A percentile compares a stretch with the other conserved stretches of the same genome.
phyloP scores from a whole-genome alignment of 1,140 invertebrate species.

The Pachypsylla venusta region DNA sequence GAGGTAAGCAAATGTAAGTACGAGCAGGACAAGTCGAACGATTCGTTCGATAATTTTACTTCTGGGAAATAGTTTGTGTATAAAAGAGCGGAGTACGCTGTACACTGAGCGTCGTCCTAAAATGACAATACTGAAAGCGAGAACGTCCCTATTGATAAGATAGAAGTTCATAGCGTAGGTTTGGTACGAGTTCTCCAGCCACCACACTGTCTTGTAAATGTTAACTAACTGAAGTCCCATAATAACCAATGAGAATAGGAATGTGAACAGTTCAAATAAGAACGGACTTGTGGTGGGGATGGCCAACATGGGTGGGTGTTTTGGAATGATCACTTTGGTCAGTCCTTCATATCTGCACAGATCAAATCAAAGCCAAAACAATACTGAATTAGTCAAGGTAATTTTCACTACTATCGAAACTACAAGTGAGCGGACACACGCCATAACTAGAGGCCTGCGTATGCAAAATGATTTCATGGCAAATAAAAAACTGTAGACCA shows the following conservation, averaged over 20 bases:
- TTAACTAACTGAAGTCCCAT: conserved; percentile 69
- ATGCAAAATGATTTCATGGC: too few relatives aligned
- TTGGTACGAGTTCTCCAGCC: conserved; percentile 82
- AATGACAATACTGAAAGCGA: conserved; percentile 65
- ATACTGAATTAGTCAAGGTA: not conserved
- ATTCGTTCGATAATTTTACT: not conserved
- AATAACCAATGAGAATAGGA: conserved; percentile 1
- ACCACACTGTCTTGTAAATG: conserved; percentile 92
- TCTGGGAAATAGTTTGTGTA: conserved; percentile 12
- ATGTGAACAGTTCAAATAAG: conserved; percentile 15
- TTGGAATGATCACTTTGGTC: conserved; percentile 5
- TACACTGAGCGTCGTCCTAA: conserved; percentile 63
- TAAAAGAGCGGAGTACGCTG: conserved; percentile 36
- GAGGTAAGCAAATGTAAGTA: conserved; percentile 7
- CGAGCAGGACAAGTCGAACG: conserved; percentile 14
- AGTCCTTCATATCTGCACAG: conserved; percentile 8
- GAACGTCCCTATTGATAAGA: conserved; percentile 74
- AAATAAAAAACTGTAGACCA: too few relatives aligned
- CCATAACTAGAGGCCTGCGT: too few relatives aligned
- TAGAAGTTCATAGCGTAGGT: conserved; percentile 86
- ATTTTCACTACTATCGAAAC: too few relatives aligned
- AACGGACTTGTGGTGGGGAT: not conserved
- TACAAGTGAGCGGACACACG: too few relatives aligned
- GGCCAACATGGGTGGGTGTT: conserved; percentile 1
- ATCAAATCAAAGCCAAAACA: not conserved